Conservation (phyloP, 2,888 invertebrate genomes). For the Thecophora atra region DNA sequence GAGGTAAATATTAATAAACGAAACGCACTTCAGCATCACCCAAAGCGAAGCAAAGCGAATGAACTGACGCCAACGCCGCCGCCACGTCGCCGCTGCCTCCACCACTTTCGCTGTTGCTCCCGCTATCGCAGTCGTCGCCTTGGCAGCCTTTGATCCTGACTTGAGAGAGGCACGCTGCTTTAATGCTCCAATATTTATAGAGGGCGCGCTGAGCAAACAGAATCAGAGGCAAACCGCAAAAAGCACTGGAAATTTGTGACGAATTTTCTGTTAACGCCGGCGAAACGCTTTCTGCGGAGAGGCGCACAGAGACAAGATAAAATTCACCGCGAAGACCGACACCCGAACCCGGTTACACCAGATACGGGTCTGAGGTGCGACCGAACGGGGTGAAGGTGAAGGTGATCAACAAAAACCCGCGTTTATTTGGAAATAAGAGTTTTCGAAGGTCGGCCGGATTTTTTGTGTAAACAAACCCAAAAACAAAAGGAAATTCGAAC, state of each 20-base stretch:
- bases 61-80: neutral
- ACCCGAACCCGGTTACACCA: neutral
- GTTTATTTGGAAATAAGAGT: no score
- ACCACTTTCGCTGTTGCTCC: neutral
- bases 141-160: neutral
- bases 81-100: neutral
- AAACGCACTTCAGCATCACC: neutral
- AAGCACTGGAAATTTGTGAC: neutral
- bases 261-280: neutral
- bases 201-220: conserved; percentile 4
- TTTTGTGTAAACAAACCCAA: neutral
- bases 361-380: neutral
- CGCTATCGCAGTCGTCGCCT: neutral
- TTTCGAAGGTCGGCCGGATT: no score
- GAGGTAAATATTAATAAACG: conserved; percentile 3
- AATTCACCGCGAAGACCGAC: conserved; percentile 4
- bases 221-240: neutral
- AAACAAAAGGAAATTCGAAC: neutral
- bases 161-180: neutral
- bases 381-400: neutral
- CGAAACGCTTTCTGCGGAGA: conserved; percentile 5
- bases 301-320: conserved; percentile 17
- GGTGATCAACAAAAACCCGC: conserved; percentile 5
- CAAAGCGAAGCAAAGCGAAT: no score
- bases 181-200: conserved; percentile 14